Percentiles rank a stretch among this genome's conserved stretches.
phyloP scores from a whole-genome alignment of 1,140 invertebrate genomes.

The Phymorhynchus buccinoides region DNA sequence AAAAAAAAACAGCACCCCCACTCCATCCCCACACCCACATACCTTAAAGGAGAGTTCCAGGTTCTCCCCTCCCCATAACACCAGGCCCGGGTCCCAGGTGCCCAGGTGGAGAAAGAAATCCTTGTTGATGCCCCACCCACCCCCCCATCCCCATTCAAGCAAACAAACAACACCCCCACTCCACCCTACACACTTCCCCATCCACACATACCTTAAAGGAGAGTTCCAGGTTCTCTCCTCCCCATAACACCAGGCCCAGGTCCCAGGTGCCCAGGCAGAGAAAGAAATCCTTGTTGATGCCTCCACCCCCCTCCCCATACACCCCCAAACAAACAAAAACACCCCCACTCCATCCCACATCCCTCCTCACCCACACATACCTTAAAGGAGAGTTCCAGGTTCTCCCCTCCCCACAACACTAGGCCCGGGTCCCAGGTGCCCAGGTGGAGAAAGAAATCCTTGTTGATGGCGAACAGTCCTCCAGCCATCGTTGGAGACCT shows the following conservation, averaged over 20 bases:
- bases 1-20: too few relatives aligned
- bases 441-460: constrained; percentile 94
- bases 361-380: too few relatives aligned
- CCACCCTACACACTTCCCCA: too few relatives aligned
- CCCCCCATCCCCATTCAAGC: too few relatives aligned
- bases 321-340: too few relatives aligned
- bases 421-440: constrained; percentile 78
- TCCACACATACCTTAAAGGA: constrained; percentile 85
- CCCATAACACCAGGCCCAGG: constrained; percentile 81
- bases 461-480: constrained; percentile 91
- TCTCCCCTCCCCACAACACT: constrained; percentile 90
- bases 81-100: constrained; percentile 76
- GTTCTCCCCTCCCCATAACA: constrained; percentile 76
- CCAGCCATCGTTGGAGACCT: constrained; percentile 89
- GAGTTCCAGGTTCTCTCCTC: constrained; percentile 97
- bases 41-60: constrained; percentile 84
- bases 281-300: constrained; percentile 93
- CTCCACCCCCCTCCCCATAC: constrained; percentile 90
- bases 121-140: constrained; percentile 79
- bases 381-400: constrained; percentile 98
- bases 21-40: too few relatives aligned
- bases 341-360: constrained; percentile 81
- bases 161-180: too few relatives aligned
- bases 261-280: constrained; percentile 85
- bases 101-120: constrained; percentile 96